phyloP scores from a whole-genome alignment of 2,888 invertebrate species.

The Parnassius mnemosyne region DNA sequence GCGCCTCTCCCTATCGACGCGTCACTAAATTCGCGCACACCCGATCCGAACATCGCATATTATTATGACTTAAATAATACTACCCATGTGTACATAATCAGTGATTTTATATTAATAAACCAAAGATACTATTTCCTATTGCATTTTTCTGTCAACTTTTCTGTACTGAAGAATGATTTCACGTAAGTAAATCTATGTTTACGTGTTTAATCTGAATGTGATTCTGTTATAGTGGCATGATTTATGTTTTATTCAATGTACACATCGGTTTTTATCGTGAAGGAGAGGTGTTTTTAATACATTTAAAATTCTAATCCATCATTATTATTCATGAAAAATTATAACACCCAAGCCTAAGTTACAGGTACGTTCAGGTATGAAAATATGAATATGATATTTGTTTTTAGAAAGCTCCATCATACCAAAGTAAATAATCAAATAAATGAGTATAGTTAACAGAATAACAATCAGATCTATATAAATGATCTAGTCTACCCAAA shows the following conservation, averaged over 20 bases:
- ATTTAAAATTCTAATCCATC: not conserved
- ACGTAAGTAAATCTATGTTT: conserved; percentile 29
- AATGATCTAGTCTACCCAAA: too few species aligned
- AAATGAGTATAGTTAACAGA: too few species aligned
- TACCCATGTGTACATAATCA: conserved; percentile 21
- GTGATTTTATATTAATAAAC: conserved; percentile 24
- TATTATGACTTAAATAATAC: conserved; percentile 39
- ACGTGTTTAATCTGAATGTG: conserved; percentile 15
- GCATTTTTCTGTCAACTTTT: conserved; percentile 1
- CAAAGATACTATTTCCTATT: conserved; percentile 10
- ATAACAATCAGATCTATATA: too few species aligned
- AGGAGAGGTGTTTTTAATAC: not conserved
- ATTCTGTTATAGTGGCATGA: conserved; percentile 6
- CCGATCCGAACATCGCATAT: conserved; percentile 37
- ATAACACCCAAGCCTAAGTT: not conserved
- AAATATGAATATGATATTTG: too few species aligned
- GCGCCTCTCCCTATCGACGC: conserved; percentile 61
- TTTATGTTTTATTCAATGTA: conserved; percentile 9
- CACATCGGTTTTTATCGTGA: not conserved
- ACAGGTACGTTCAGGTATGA: too few species aligned
- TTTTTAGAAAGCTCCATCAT: too few species aligned
- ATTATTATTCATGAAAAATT: not conserved
- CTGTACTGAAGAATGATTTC: conserved; percentile 9
- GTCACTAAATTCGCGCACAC: conserved; percentile 45
- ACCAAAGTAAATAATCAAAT: too few species aligned